Base-by-base conservation (phyloP, 1,140 invertebrate species). In the Xylocopa sonorina region DNA sequence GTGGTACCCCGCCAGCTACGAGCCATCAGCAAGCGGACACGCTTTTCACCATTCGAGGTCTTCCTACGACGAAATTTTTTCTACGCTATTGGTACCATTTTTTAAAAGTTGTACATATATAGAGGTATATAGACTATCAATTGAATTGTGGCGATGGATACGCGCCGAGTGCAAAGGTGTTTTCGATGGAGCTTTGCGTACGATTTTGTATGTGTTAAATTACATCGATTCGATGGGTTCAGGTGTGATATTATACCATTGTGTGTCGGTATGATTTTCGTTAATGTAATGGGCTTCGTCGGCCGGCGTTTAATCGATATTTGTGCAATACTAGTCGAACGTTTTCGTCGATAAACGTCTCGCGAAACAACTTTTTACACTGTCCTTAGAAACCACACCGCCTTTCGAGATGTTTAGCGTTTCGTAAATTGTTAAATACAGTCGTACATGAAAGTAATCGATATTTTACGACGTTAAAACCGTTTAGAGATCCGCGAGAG, bases 291-390 rank as follows among this genome's bases (percentile, higher is more conserved):
- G 53, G 14, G 3, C 3, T 58, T n/a, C 24, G 24, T 60, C 62
- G 27, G 12, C 12, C 75, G 9, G 7, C 55, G 55, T 46, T 69
- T 48, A 69, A 48, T 60, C 43, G 43, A 77, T 29, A 50, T 58
- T 50, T 21, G 66, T 78, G 67, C 67, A 78, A 78, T 78, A 62
- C 75, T 78, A 71, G 75, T 78, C 75, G 66, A 60, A 60, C 53
- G 41, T 67, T 68, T 41, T 34, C 16, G 6, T 32, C 38, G 29
- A 46, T 7, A 34, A 69, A 38, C 32, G 66, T 60, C 51, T 43
- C 43, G 24, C 55, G 55, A 50, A 71, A 21, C 0, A 43, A 69
- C 24, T 16, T 38, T 76, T 68, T 14, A 68, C 41, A n/a, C 6
- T 57, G n/a, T 68, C n/a, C 18, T 68, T 53, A 21, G 58, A 27